phyloP scores from a whole-genome alignment of 2,888 invertebrate species.

The Arge pagana region DNA sequence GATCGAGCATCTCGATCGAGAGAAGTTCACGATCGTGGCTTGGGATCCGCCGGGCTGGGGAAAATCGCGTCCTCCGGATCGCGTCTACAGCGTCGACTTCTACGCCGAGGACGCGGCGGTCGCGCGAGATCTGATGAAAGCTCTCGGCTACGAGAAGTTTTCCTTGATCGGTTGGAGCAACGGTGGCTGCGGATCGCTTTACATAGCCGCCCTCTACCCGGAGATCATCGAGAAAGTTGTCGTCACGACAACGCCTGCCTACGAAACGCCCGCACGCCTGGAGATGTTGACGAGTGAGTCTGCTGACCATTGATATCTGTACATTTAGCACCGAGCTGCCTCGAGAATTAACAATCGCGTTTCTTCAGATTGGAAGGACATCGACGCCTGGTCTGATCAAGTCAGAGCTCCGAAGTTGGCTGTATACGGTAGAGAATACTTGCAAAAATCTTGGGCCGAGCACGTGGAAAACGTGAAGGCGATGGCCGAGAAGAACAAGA shows the following conservation, averaged over 20 bases:
- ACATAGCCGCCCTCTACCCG: constrained; percentile 72
- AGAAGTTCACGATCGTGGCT: constrained; percentile 67
- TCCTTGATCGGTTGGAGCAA: constrained; percentile 86
- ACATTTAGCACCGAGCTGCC: no score
- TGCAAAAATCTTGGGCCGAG: constrained; percentile 68
- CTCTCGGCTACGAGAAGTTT: constrained; percentile 67
- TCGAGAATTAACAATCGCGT: neutral
- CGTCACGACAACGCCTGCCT: constrained; percentile 78
- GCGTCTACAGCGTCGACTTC: constrained; percentile 70
- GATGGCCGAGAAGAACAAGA: constrained; percentile 64
- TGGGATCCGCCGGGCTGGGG: constrained; percentile 89
- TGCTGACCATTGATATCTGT: no score
- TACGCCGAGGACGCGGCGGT: constrained; percentile 73
- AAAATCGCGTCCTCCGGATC: constrained; percentile 73
- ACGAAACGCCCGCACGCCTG: constrained; percentile 69
- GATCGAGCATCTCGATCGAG: constrained; percentile 66
- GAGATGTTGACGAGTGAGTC: constrained; percentile 63
- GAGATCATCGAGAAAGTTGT: constrained; percentile 70
- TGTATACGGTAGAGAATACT: constrained; percentile 71
- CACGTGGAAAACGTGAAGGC: constrained; percentile 70
- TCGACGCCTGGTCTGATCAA: constrained; percentile 74
- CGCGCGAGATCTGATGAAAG: constrained; percentile 71
- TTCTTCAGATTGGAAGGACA: constrained; percentile 67
- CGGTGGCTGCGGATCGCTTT: constrained; percentile 76
- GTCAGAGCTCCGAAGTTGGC: constrained; percentile 73